phyloP scores from a whole-genome alignment of 2,888 invertebrate genomes.

The Amitus sp. region DNA sequence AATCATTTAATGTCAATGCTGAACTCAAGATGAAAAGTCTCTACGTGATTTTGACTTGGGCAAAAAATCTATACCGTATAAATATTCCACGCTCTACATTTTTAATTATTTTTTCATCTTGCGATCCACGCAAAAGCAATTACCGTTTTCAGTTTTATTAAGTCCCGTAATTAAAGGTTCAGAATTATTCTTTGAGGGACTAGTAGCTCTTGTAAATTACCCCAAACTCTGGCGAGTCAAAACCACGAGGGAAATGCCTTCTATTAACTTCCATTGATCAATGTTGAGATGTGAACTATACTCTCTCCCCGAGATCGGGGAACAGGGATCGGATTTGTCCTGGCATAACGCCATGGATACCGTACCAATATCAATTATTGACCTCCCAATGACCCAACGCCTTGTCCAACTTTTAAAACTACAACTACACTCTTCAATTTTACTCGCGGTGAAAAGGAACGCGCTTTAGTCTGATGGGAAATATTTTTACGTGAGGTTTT shows the following conservation, averaged over 20 bases:
- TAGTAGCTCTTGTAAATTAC: neutral
- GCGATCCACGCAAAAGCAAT: neutral
- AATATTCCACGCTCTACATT: too few species aligned
- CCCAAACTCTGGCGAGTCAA: slow-evolving; percentile 7
- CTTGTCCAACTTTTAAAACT: too few species aligned
- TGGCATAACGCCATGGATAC: slow-evolving; percentile 37
- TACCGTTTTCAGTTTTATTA: too few species aligned
- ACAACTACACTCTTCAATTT: too few species aligned
- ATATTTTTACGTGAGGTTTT: too few species aligned
- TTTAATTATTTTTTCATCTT: too few species aligned
- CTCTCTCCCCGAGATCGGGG: slow-evolving; percentile 39
- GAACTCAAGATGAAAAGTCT: too few species aligned
- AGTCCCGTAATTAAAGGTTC: neutral
- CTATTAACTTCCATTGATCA: slow-evolving; percentile 49
- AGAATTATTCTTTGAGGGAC: neutral
- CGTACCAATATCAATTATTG: slow-evolving; percentile 59
- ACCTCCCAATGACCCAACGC: slow-evolving; percentile 17
- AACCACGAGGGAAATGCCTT: slow-evolving; percentile 31
- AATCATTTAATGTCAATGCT: neutral
- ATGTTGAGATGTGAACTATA: slow-evolving; percentile 38
- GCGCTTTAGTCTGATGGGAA: too few species aligned
- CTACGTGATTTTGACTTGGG: too few species aligned
- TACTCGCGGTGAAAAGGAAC: too few species aligned
- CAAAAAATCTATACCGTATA: too few species aligned
- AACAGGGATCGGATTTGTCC: slow-evolving; percentile 49